Percentiles rank a stretch among this genome's conserved stretches.
These are phyloP conservation scores for Halictus quadricinctus DNA, from an alignment of 2,888 invertebrate genomes.

Conservation along the genomic window DNA sequence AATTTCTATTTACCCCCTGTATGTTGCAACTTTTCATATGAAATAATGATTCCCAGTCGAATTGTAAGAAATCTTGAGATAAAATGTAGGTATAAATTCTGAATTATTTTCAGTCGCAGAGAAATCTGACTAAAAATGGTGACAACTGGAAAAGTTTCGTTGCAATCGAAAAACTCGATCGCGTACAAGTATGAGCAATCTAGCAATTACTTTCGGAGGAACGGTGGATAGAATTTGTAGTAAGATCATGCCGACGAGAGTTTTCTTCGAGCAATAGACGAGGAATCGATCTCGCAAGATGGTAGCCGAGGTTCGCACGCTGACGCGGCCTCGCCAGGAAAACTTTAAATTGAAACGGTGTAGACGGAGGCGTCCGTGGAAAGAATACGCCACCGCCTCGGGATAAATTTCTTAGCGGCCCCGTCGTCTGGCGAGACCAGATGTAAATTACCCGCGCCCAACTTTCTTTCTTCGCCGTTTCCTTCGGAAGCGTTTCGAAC, in stretches of 20 bases:
- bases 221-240: background rate
- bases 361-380: slow-evolving; percentile 21
- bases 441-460: slow-evolving; percentile 50
- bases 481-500: slow-evolving; percentile 1
- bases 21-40: too few species aligned
- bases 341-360: slow-evolving; percentile 67
- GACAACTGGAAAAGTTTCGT: background rate
- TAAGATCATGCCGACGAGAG: background rate
- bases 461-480: slow-evolving; percentile 10
- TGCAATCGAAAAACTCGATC: background rate
- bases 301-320: slow-evolving; percentile 12
- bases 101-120: background rate
- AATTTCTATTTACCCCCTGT: too few species aligned
- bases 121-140: background rate
- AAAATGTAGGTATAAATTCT: background rate
- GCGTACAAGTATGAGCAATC: background rate
- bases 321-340: slow-evolving; percentile 38
- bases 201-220: background rate
- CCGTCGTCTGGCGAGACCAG: slow-evolving; percentile 17
- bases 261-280: background rate
- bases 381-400: slow-evolving; percentile 49
- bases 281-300: slow-evolving; percentile 19
- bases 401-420: slow-evolving; percentile 46
- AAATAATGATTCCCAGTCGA: too few species aligned
- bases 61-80: background rate